These are phyloP conservation scores for Parazoanthus darwini DNA, from an alignment of 92 coral and sea anemone genomes.

Conservation along the genomic window DNA sequence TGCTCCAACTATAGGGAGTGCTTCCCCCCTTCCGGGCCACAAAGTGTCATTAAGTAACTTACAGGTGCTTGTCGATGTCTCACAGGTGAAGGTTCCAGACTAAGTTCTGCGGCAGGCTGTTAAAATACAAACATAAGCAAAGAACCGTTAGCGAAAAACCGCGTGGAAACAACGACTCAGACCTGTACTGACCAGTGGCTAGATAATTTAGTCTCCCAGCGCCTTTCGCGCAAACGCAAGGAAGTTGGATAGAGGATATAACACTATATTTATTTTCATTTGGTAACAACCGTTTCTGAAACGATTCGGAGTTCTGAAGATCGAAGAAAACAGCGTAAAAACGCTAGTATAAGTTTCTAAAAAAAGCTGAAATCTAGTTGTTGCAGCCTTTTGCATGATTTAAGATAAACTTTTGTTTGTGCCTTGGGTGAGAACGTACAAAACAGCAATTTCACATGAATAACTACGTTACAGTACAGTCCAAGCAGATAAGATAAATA, in stretches of 20 bases:
- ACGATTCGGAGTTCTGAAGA: not conserved
- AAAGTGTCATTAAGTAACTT: conserved; percentile 32
- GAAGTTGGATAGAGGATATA: too few species aligned
- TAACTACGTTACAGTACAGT: too few species aligned
- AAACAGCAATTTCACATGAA: too few species aligned
- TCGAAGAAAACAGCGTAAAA: too few species aligned
- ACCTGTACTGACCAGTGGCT: too few species aligned
- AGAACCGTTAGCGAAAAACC: not conserved
- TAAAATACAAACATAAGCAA: not conserved
- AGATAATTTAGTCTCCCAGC: too few species aligned
- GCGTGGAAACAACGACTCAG: not conserved
- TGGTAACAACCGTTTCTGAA: not conserved
- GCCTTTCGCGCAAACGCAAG: too few species aligned
- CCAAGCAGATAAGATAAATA: not conserved
- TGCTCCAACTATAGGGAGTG: too few species aligned
- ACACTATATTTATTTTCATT: not conserved
- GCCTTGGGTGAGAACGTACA: too few species aligned
- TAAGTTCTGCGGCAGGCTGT: conserved; percentile 96
- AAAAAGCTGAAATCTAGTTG: not conserved
- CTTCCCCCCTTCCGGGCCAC: not conserved
- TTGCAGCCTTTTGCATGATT: not conserved
- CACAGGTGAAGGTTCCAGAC: conserved; percentile 92
- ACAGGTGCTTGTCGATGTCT: conserved; percentile 93
- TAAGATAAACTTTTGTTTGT: too few species aligned
- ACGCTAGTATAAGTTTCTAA: too few species aligned